Percentiles rank a stretch among this genome's conserved stretches.
These are phyloP conservation scores for Dendrolimus kikuchii DNA, from an alignment of 1,140 invertebrate genomes.

Conservation along the genomic window DNA sequence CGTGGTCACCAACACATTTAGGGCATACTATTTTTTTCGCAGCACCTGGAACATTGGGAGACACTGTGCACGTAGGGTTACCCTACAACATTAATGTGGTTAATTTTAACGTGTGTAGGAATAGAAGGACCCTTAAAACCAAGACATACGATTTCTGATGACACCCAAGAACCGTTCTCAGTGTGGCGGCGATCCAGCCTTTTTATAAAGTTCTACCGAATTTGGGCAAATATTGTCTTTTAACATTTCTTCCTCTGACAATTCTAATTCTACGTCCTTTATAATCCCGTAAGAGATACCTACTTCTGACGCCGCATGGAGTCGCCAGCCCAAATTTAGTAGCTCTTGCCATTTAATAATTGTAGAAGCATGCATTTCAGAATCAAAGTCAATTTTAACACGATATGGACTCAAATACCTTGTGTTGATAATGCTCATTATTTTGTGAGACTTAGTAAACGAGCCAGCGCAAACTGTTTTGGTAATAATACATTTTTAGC, in stretches of 20 bases:
- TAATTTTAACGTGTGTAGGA: slow-evolving; percentile 14
- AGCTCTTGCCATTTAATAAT: slow-evolving; percentile 10
- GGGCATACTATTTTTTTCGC: slow-evolving; percentile 25
- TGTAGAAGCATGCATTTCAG: slow-evolving; percentile 5
- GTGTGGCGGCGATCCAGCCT: slow-evolving; percentile 10
- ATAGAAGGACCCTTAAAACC: slow-evolving; percentile 16
- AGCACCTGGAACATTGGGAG: slow-evolving; percentile 27
- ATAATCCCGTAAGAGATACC: slow-evolving; percentile 16
- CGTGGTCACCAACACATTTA: slow-evolving; percentile 24
- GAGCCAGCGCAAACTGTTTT: slow-evolving; percentile 20
- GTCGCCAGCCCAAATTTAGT: slow-evolving; percentile 12
- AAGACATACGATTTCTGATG: slow-evolving; percentile 16
- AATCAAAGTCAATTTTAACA: slow-evolving; percentile 10
- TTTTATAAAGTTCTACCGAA: slow-evolving; percentile 6
- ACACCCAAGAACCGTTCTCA: slow-evolving; percentile 9
- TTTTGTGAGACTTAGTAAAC: slow-evolving; percentile 13
- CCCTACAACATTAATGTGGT: slow-evolving; percentile 17
- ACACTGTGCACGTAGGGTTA: slow-evolving; percentile 24
- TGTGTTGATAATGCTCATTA: slow-evolving; percentile 7
- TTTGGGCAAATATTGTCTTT: slow-evolving; percentile 7
- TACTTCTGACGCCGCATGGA: too few species aligned
- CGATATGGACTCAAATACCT: slow-evolving; percentile 18
- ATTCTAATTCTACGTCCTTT: slow-evolving; percentile 13
- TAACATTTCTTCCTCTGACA: slow-evolving; percentile 18
- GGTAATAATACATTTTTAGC: slow-evolving; percentile 10